Evolutionary conservation across 2,888 invertebrate species (phyloP), one percentile per base, ranked within the genome.

Genomic region (Selenia dentaria): DNA sequence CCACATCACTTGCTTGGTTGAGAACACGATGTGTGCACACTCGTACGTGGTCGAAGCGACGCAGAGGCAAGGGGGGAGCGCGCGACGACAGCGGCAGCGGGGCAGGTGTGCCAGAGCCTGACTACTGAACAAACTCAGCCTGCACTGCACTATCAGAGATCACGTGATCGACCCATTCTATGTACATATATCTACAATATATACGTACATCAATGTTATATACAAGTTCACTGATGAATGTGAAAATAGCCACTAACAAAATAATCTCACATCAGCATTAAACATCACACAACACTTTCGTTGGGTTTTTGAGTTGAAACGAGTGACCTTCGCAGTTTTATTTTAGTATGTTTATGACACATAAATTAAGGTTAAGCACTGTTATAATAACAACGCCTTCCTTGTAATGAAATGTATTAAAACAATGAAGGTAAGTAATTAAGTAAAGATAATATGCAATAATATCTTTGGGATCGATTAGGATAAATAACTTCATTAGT

Each of bases 11-110:
- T 80, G 76, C 74, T 77, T 75, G 77, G 74, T 60, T 63, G 79
- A 81, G 80, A 79, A 70, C 70, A 76, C 74, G 72, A 74, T 62
- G 60, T 73, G 68, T 73, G 73, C 70, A 74, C 71, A 73, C 51
- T 52, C 49, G 54, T 57, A 47, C 51, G 62, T 60, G 58, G 62
- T 66, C 71, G 69, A 68, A 65, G 55, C 63, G 62, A 68, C 59
- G 59, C 64, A 57, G 64, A 50, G 57, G 52, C 54, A 64, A 59
- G 63, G 68, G 67, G 64, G 64, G 62, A 65, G 65, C 54, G 54
- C 57, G 59, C 54, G 57, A 62, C 54, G 66, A 68, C 57, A 55
- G 63, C 66, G 59, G 66, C 63, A 64, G 72, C 69, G 72, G 74
- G 71, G 79, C 78, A 82, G 80, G 82, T 81, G 77, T 68, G 67